phyloP scores from a whole-genome alignment of 2,888 invertebrate species.

The Macaria liturata region DNA sequence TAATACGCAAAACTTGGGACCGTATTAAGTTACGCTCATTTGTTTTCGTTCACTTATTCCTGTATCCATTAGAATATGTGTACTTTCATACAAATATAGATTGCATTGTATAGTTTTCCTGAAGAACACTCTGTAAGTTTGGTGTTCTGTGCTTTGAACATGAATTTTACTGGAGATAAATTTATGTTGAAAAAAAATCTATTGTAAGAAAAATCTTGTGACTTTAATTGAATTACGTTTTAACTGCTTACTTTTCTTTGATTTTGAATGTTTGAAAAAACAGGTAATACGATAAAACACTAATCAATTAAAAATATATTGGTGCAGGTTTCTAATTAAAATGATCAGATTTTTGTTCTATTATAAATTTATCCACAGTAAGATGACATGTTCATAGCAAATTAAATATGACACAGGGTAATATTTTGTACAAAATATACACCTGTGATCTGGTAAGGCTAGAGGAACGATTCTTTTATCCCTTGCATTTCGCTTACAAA shows the following conservation, averaged over 20 bases:
- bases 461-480: constrained; percentile 37
- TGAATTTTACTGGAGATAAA: not conserved
- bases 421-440: constrained; percentile 67
- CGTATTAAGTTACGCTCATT: constrained; percentile 45
- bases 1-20: constrained; percentile 43
- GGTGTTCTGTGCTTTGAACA: constrained; percentile 29
- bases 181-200: too few relatives aligned
- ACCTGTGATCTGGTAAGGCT: constrained; percentile 58
- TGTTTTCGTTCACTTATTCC: constrained; percentile 33
- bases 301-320: too few relatives aligned
- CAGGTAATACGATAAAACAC: too few relatives aligned
- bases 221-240: too few relatives aligned
- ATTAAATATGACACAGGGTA: constrained; percentile 62
- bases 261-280: too few relatives aligned
- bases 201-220: too few relatives aligned
- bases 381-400: constrained; percentile 31
- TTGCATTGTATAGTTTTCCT: constrained; percentile 30
- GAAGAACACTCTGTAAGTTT: constrained; percentile 29
- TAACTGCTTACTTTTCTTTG: too few relatives aligned
- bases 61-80: constrained; percentile 30
- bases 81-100: constrained; percentile 29
- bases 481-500: not conserved
- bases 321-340: too few relatives aligned
- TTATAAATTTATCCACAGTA: too few relatives aligned
- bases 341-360: too few relatives aligned